These are phyloP conservation scores for Crotalus horridus DNA, from an alignment of 2,113 vertebrate genomes.

Conservation along the genomic window DNA sequence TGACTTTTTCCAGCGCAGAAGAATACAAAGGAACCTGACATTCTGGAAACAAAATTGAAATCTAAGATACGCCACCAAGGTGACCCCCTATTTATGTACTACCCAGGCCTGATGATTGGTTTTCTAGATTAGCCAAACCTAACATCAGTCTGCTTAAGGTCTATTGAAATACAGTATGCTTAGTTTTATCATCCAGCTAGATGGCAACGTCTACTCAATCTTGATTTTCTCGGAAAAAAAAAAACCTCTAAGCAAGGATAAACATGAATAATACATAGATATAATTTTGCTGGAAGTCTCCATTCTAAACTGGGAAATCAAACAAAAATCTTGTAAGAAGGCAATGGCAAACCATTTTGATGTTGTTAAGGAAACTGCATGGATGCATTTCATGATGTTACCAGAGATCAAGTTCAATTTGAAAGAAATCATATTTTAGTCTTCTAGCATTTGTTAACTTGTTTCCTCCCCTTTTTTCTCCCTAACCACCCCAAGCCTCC, in stretches of 20 bases:
- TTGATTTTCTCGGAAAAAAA: not conserved
- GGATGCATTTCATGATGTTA: not conserved
- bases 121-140: not conserved
- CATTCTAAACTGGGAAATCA: not conserved
- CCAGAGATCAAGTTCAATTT: not conserved
- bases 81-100: not conserved
- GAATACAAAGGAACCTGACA: not conserved
- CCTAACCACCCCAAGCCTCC: not conserved
- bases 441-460: not conserved
- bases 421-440: not conserved
- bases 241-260: not conserved
- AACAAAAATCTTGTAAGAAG: not conserved
- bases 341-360: not conserved
- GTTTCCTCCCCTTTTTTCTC: fast-evolving
- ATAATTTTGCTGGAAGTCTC: not conserved
- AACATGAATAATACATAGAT: not conserved
- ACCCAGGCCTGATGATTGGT: not conserved
- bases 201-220: not conserved
- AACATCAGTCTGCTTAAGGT: not conserved
- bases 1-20: not conserved
- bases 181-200: not conserved
- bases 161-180: not conserved
- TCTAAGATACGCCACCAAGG: not conserved
- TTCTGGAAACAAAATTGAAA: not conserved
- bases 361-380: not conserved